Percentiles rank a stretch among this genome's conserved stretches.
phyloP scores from a whole-genome alignment of 2,113 vertebrate genomes.

The Mirounga angustirostris region DNA sequence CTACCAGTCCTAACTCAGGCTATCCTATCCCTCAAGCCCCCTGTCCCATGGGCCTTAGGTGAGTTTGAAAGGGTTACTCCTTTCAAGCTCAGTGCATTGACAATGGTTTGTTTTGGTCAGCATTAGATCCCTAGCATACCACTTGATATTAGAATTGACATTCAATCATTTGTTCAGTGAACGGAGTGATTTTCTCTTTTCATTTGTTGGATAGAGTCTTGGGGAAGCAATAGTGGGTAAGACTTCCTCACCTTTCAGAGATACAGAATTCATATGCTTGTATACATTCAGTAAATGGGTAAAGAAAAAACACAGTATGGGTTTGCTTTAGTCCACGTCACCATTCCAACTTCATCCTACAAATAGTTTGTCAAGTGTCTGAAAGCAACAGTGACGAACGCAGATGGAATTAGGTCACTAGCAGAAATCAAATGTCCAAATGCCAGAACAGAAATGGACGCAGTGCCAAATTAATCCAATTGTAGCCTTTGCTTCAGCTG shows the following conservation, averaged over 20 bases:
- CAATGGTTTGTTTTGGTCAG: neutral
- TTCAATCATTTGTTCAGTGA: neutral
- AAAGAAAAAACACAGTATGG: neutral
- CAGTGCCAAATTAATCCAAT: slow-evolving; percentile 15
- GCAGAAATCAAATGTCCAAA: slow-evolving; percentile 59
- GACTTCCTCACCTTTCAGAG: neutral
- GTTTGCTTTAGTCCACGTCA: neutral
- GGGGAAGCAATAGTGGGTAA: neutral
- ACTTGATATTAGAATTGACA: neutral
- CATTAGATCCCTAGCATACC: neutral
- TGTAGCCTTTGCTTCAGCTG: slow-evolving; percentile 67
- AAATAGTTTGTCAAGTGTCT: slow-evolving; percentile 47
- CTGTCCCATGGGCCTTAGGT: fast-evolving
- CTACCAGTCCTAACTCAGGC: neutral
- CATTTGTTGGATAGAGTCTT: neutral
- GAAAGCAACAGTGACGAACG: neutral
- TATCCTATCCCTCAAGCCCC: neutral
- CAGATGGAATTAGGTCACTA: slow-evolving; percentile 68
- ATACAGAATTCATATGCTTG: neutral
- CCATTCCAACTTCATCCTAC: neutral
- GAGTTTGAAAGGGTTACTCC: neutral
- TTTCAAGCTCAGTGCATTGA: neutral
- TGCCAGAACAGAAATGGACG: slow-evolving; percentile 47
- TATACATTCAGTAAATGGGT: neutral
- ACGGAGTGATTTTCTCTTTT: neutral